Evolutionary conservation across 2,797 vertebrate species (phyloP), one percentile per base, ranked within the genome.

Genomic region (Semotilus atromaculatus): DNA sequence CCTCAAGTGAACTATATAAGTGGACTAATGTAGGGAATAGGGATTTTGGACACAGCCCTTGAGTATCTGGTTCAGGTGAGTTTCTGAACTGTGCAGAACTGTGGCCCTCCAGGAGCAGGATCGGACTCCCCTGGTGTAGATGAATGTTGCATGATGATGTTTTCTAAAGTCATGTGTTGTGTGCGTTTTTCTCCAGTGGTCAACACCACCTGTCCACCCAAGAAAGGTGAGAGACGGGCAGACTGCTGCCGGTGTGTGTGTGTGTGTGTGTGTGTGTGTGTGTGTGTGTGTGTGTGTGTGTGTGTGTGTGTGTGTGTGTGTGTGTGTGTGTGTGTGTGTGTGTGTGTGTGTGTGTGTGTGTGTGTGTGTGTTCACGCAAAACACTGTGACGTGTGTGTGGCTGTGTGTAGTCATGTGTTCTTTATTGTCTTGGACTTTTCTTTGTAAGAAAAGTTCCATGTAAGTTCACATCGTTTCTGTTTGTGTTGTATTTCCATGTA

Each of bases 141-240:
- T 71, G 34, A 85, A 16, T 73, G 83, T 73, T 81, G 38, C 18
- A 43, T 23, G 72, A 71, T 68, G n/a, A 53, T 66, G 48, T 81
- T 48, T 48, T 62, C 66, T 85, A 73, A 87, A 83, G 53, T 14
- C 18, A 11, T 81, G 58, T 82, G 82, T 85, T 88, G 85, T 84
- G 78, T 88, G 80, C 80, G 31, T 86, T 89, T 86, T 71, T 88
- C 88, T 89, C 83, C 83, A 89, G 86, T 81, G 85, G 82, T 86
- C 82, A 83, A 48, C 86, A 83, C 85, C 83, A 83, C 77, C 86
- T 88, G 83, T 84, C 80, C 71, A 81, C 75, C 23, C 38, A 82
- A 81, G 72, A 85, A 83, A 89, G 86, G 88, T 88, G 88, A 89
- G 86, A 81, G 82, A 80, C 31, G 2, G 72, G 73, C 62, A 76